Base-by-base conservation (phyloP, 2,888 invertebrate species). In the Notodonta dromedarius region DNA sequence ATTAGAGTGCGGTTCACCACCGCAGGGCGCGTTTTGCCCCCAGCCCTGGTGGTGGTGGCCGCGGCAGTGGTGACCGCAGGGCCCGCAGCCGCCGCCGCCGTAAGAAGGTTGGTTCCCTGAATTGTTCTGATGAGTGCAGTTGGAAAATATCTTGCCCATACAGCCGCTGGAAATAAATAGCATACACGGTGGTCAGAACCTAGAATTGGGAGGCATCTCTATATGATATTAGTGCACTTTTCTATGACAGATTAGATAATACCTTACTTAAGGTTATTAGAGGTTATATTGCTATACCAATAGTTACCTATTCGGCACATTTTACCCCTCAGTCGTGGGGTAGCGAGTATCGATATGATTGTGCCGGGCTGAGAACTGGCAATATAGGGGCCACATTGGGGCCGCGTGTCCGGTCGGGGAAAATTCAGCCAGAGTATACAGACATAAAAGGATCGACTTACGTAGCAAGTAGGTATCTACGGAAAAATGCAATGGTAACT, bases 71-170 rank as follows among this genome's bases (percentile, higher is more conserved):
- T 35, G 5, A 12, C 61, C 48, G 35, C 63, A 35, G 24, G 32
- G 51, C 58, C 55, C 55, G 24, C 11, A 55, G 13, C 53, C 53
- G 35, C 53, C 53, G 53, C 53, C 53, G n/a, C 16, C n/a, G 13
- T 32, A 7, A 14, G 55, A 13, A 14, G 11, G 39, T 55, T 40
- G 8, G 13, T 40, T 55, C 7, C 52, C 52, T 12, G 24, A 32
- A 35, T 52, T 52, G 13, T 52, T 52, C 67, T 74, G 66, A 24
- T 78, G 77, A 11, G 80, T 11, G 52, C 16, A 62, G 58, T 82
- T 84, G 4, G 86, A 81, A 70, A 93, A 93, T 48, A 93, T 50
- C 61, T 89, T 93, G n/a, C 88, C 90, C 88, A 93, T 90, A 63
- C 93, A 93, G 16, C 93, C 93, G 72, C 93, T 93, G 81, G 56